Percentiles rank a stretch among this genome's conserved stretches.
These are phyloP conservation scores for Lordiphosa clarofinis DNA, from an alignment of 1,140 invertebrate species.

Conservation along the genomic window DNA sequence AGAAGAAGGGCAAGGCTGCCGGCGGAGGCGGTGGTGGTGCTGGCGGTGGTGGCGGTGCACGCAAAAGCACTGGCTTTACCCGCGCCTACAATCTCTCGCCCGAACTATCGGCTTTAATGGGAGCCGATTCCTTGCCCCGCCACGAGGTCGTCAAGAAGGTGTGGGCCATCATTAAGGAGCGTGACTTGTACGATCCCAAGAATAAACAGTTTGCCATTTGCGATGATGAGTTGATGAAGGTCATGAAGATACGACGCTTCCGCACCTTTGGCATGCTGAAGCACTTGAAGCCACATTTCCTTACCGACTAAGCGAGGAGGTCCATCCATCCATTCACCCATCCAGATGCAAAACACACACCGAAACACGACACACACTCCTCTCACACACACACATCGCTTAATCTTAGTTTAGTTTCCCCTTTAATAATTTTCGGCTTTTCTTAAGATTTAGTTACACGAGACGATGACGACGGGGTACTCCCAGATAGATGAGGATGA, in stretches of 20 bases:
- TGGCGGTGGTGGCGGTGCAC: conserved; percentile 52
- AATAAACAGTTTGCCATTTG: conserved; percentile 97
- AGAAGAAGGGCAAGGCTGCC: conserved; percentile 62
- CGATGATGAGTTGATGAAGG: conserved; percentile 93
- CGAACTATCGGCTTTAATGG: conserved; percentile 91
- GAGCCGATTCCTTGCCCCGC: conserved; percentile 90
- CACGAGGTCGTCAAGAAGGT: conserved; percentile 96
- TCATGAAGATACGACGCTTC: conserved; percentile 94
- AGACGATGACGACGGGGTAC: conserved; percentile 3
- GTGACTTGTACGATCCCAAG: conserved; percentile 94
- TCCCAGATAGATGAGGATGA: background rate
- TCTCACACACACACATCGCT: conserved; percentile 24
- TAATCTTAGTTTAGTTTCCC: conserved; percentile 32
- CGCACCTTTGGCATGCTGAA: conserved; percentile 97
- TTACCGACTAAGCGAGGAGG: conserved; percentile 81
- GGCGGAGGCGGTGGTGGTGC: conserved; percentile 52
- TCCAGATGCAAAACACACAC: conserved; percentile 56
- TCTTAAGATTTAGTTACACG: conserved; percentile 50
- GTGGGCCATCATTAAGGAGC: conserved; percentile 95
- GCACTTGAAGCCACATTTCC: conserved; percentile 94
- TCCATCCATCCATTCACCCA: conserved; percentile 29
- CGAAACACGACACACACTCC: background rate
- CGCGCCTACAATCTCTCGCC: conserved; percentile 91
- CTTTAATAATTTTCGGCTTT: conserved; percentile 47
- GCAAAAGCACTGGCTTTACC: conserved; percentile 88